These are phyloP conservation scores for Idris sp. DNA, from an alignment of 1,140 invertebrate genomes.

Conservation along the genomic window DNA sequence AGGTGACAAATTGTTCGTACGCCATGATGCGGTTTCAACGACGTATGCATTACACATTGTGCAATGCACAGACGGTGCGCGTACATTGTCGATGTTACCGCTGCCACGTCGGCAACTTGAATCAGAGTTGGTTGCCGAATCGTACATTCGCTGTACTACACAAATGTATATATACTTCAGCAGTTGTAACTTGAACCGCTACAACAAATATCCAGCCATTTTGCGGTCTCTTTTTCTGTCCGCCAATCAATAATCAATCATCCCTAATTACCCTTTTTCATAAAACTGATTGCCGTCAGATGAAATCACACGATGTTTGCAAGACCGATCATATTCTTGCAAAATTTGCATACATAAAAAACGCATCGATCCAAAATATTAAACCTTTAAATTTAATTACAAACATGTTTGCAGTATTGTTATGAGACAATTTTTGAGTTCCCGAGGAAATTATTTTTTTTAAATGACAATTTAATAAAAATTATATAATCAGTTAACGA, in stretches of 20 bases:
- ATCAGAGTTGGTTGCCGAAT: conserved; percentile 43
- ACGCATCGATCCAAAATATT: no score
- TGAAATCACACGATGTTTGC: no score
- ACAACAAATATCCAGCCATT: conserved; percentile 10
- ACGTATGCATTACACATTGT: conserved; percentile 65
- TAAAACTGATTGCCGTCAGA: no score
- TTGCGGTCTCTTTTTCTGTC: neutral
- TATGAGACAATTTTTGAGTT: no score
- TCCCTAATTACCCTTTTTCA: conserved; percentile 15
- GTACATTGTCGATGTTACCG: conserved; percentile 43
- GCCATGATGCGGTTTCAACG: conserved; percentile 63
- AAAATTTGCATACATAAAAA: no score
- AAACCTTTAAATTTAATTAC: conserved; percentile 39
- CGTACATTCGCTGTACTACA: conserved; percentile 35
- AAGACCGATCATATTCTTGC: no score
- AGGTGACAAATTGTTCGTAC: conserved; percentile 63
- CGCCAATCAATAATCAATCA: conserved; percentile 17
- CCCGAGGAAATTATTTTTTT: no score
- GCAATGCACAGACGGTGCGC: conserved; percentile 53
- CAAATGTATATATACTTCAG: conserved; percentile 41
- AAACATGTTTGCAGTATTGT: no score
- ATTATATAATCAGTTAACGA: conserved; percentile 10
- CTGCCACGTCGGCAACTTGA: conserved; percentile 59
- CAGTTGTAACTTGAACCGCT: conserved; percentile 24
- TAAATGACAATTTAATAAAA: no score